Percentiles rank a stretch among this genome's conserved stretches.
phyloP scores from a whole-genome alignment of 2,113 vertebrate genomes.

The Kobus ellipsiprymnus region DNA sequence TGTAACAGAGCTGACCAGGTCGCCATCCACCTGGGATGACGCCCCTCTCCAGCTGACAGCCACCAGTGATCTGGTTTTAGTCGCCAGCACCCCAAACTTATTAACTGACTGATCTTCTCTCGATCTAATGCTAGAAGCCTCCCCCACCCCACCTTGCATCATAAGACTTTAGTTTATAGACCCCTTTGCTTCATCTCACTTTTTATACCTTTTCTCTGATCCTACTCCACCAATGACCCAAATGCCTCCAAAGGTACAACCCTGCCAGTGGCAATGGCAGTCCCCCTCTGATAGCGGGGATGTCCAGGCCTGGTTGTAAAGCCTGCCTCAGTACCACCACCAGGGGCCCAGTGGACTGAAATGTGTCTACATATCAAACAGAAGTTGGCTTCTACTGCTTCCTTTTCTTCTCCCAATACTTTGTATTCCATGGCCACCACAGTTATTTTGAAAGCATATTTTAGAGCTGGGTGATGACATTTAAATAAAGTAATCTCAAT shows the following conservation, averaged over 20 bases:
- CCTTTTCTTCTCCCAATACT: conserved; percentile 65
- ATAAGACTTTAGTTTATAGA: conserved; percentile 74
- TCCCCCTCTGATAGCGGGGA: conserved; percentile 66
- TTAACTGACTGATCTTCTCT: conserved; percentile 73
- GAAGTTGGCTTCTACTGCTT: conserved; percentile 50
- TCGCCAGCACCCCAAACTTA: conserved; percentile 76
- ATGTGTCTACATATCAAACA: conserved; percentile 70
- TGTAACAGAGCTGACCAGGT: conserved; percentile 70
- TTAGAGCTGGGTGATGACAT: conserved; percentile 73
- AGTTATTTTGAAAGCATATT: conserved; percentile 71
- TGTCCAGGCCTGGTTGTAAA: conserved; percentile 60
- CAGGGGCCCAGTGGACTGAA: conserved; percentile 65
- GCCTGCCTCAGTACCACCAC: conserved; percentile 62
- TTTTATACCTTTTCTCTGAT: conserved; percentile 72
- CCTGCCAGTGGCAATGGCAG: conserved; percentile 62
- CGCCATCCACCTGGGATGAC: conserved; percentile 72
- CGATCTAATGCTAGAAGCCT: conserved; percentile 69
- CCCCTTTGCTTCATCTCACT: conserved; percentile 67
- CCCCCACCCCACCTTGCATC: conserved; percentile 68
- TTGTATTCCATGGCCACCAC: conserved; percentile 66
- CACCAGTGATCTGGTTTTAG: conserved; percentile 75
- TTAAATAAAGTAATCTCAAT: conserved; percentile 75
- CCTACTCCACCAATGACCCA: conserved; percentile 73
- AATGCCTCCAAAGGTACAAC: conserved; percentile 69
- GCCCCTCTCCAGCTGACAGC: conserved; percentile 73